Percentiles rank a stretch among this genome's conserved stretches.
Conservation (phyloP, 2,888 invertebrate genomes). For the Ramazzottius varieornatus region DNA sequence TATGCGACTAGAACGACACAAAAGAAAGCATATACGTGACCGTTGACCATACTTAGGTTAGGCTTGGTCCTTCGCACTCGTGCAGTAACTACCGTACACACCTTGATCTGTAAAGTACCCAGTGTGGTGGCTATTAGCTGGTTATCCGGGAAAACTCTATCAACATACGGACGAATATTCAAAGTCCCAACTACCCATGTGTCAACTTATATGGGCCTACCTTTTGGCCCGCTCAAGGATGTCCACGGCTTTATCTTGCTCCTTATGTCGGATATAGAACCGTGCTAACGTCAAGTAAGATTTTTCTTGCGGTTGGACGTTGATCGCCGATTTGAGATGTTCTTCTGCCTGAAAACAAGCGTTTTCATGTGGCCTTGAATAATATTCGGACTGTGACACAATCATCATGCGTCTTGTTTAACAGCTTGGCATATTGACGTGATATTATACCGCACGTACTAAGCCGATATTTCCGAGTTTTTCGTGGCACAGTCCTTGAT, state of each 20-base stretch:
- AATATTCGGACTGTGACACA: not conserved
- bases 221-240: not conserved
- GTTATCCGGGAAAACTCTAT: not conserved
- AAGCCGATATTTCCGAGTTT: not conserved
- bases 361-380: no score
- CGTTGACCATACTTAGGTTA: no score
- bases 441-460: no score
- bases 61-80: no score
- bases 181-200: no score
- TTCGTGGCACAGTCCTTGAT: slow-evolving; percentile 2
- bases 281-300: not conserved
- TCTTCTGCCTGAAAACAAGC: not conserved
- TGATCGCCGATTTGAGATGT: not conserved
- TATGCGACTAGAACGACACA: not conserved
- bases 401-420: no score
- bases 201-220: no score
- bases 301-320: not conserved
- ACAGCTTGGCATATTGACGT: no score
- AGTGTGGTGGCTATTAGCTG: not conserved
- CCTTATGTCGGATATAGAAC: not conserved
- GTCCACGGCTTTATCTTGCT: not conserved
- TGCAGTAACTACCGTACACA: not conserved
- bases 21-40: not conserved
- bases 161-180: not conserved
- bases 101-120: not conserved